A percentile compares a stretch with the other conserved stretches of the same genome.
These are phyloP conservation scores for Peromyscus attwateri DNA, from an alignment of 2,797 vertebrate genomes.

Conservation along the genomic window DNA sequence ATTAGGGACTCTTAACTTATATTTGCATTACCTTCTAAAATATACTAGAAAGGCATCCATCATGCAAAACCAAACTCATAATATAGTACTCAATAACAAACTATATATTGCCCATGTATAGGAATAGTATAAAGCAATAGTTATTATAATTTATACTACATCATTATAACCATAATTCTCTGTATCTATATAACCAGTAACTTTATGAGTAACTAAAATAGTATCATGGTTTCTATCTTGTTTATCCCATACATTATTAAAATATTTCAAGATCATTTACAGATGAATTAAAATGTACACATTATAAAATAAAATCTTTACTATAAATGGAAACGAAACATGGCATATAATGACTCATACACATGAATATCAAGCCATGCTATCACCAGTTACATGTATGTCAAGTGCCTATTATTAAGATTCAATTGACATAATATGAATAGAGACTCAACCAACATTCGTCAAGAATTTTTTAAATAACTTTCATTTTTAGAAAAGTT, in stretches of 20 bases:
- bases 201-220: neutral
- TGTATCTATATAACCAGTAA: neutral
- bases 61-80: neutral
- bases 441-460: neutral
- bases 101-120: neutral
- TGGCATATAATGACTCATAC: neutral
- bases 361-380: neutral
- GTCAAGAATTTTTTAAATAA: neutral
- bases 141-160: neutral
- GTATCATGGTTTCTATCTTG: neutral
- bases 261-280: neutral
- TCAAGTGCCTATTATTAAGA: neutral
- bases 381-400: neutral
- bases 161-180: neutral
- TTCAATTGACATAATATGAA: neutral
- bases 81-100: neutral
- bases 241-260: neutral
- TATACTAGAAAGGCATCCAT: neutral
- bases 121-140: neutral
- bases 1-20: neutral
- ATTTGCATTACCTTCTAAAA: neutral
- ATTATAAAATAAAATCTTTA: neutral
- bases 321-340: neutral
- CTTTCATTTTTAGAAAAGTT: neutral
- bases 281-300: neutral